These are phyloP conservation scores for Hystrix brachyura DNA, from an alignment of 2,113 vertebrate genomes.

Conservation along the genomic window DNA sequence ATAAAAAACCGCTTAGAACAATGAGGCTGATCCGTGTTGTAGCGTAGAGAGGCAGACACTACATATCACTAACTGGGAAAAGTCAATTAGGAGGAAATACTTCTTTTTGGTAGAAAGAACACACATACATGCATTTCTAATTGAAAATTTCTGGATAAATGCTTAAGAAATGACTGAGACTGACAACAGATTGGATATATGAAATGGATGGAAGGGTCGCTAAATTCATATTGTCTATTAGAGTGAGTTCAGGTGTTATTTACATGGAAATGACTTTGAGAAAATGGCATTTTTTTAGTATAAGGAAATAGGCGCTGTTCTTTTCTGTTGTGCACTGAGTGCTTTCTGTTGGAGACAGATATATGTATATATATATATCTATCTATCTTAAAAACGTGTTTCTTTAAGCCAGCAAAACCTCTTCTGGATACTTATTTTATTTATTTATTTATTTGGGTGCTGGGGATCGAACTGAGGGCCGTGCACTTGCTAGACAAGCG, in stretches of 20 bases:
- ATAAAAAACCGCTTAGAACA: conserved; percentile 6
- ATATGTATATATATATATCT: too few relatives aligned
- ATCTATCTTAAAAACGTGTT: neutral
- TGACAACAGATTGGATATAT: neutral
- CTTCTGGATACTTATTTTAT: neutral
- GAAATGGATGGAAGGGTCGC: neutral
- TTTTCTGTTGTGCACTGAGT: neutral
- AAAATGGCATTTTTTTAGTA: neutral
- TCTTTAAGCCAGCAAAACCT: neutral
- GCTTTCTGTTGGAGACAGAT: neutral
- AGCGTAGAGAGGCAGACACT: neutral
- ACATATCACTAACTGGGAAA: neutral
- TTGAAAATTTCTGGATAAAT: neutral
- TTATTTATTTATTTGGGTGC: too few relatives aligned
- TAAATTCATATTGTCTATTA: neutral
- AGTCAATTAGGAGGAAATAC: neutral
- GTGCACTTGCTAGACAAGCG: too few relatives aligned
- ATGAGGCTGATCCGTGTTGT: neutral
- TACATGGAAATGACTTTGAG: neutral
- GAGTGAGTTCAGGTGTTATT: neutral
- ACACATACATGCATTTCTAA: neutral
- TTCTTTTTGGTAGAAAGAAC: neutral
- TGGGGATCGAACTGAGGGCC: too few relatives aligned
- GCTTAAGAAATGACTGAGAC: neutral
- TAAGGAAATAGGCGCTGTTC: neutral